These are phyloP conservation scores for Tangara arthus DNA, from an alignment of 2,797 vertebrate species.

Conservation along the genomic window DNA sequence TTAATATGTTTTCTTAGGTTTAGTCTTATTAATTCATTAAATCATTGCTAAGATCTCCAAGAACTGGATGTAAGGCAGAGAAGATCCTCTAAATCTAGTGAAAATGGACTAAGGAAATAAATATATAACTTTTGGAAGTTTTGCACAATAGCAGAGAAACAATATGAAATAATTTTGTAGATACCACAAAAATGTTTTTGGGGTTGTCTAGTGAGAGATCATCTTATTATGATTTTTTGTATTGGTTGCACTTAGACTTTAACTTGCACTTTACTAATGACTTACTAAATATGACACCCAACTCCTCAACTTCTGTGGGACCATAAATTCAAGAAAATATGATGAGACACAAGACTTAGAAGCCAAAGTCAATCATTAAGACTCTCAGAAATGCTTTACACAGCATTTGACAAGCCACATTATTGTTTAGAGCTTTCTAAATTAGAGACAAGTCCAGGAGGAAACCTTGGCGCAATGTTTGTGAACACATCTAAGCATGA, in stretches of 20 bases:
- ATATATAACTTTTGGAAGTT: neutral
- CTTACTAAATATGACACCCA: neutral
- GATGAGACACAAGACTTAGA: neutral
- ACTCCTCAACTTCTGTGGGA: neutral
- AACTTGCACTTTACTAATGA: neutral
- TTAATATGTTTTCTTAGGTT: constrained; percentile 37
- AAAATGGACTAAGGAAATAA: neutral
- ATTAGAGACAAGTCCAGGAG: neutral
- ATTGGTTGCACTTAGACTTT: neutral
- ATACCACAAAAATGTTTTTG: neutral
- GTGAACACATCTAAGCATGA: fast-evolving
- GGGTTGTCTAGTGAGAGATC: neutral
- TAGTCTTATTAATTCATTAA: constrained; percentile 60
- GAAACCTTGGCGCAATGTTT: neutral
- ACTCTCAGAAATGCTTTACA: neutral
- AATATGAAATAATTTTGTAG: neutral
- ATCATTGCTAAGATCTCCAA: constrained; percentile 5
- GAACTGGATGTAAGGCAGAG: neutral
- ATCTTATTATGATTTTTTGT: neutral
- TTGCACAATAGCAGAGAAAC: neutral
- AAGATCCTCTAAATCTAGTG: neutral
- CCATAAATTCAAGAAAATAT: neutral
- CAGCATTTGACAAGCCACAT: neutral
- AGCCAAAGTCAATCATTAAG: neutral
- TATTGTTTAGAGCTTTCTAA: neutral